A percentile compares a stretch with the other conserved stretches of the same genome.
phyloP scores from a whole-genome alignment of 2,888 invertebrate genomes.

The Pemphredon lugubris region DNA sequence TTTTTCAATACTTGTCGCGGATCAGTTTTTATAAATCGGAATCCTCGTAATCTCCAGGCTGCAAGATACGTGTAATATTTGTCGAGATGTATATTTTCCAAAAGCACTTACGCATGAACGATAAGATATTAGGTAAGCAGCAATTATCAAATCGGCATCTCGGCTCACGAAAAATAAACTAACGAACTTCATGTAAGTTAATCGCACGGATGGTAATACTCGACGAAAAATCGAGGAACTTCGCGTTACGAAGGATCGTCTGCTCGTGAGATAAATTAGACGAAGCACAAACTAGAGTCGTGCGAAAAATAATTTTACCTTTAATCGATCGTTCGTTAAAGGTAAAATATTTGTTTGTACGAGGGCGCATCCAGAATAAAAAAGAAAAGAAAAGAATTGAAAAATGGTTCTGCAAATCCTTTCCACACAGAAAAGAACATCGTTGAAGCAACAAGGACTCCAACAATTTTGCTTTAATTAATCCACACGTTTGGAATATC shows the following conservation, averaged over 20 bases:
- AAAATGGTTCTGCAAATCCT: background rate
- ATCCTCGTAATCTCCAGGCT: background rate
- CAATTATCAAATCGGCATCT: conserved; percentile 20
- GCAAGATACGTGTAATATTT: background rate
- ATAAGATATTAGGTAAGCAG: conserved; percentile 12
- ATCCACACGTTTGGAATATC: conserved; percentile 33
- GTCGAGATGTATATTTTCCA: background rate
- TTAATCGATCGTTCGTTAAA: background rate
- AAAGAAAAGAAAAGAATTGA: background rate
- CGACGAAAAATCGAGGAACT: conserved; percentile 44
- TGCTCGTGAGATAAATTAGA: conserved; percentile 13
- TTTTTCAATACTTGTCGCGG: background rate
- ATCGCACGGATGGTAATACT: conserved; percentile 53
- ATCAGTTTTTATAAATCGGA: background rate
- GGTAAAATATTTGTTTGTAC: conserved; percentile 17
- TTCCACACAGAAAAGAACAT: conserved; percentile 41
- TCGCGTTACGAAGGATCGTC: conserved; percentile 35
- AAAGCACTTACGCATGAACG: background rate
- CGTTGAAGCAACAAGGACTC: conserved; percentile 40
- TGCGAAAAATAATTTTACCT: conserved; percentile 8
- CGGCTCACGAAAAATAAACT: conserved; percentile 34
- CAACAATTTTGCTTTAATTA: conserved; percentile 20
- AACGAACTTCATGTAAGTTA: conserved; percentile 37
- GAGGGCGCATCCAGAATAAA: conserved; percentile 15
- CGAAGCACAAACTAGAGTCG: conserved; percentile 40